Conservation (phyloP, 2,888 invertebrate species). For the Pedicia rivosa region DNA sequence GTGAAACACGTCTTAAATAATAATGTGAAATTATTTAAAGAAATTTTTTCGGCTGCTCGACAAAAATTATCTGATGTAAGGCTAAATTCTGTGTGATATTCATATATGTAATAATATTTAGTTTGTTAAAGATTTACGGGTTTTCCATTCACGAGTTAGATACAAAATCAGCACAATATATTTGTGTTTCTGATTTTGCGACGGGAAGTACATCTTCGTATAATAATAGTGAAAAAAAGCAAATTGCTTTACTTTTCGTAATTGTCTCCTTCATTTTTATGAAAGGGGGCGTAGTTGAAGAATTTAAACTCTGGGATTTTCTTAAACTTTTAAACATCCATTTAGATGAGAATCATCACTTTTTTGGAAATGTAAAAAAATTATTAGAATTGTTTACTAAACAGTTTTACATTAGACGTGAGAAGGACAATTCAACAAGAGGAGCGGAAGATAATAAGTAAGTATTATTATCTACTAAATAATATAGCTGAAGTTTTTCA, state of each 20-base stretch:
- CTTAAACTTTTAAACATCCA: conserved; percentile 13
- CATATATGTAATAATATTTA: background rate
- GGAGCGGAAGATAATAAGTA: no score
- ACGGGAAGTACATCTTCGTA: conserved; percentile 15
- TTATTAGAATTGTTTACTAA: conserved; percentile 19
- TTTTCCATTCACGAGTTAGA: conserved; percentile 15
- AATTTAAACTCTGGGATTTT: conserved; percentile 5
- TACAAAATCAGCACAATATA: conserved; percentile 14
- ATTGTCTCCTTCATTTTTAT: conserved; percentile 19
- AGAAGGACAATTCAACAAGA: conserved; percentile 1
- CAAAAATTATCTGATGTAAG: conserved; percentile 14
- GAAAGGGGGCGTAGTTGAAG: conserved; percentile 17
- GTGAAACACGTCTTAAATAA: conserved; percentile 11
- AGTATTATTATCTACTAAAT: background rate
- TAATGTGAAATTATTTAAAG: conserved; percentile 11
- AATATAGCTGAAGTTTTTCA: background rate
- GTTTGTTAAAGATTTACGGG: conserved; percentile 16
- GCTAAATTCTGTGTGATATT: background rate
- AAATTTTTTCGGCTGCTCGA: conserved; percentile 13
- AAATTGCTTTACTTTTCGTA: conserved; percentile 17
- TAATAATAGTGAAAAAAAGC: conserved; percentile 7
- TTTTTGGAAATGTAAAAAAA: conserved; percentile 18
- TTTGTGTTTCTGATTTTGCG: conserved; percentile 14
- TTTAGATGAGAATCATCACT: conserved; percentile 14
- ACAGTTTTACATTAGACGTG: conserved; percentile 1